These are phyloP conservation scores for Rhyzopertha dominica DNA, from an alignment of 1,140 invertebrate genomes.

Conservation along the genomic window DNA sequence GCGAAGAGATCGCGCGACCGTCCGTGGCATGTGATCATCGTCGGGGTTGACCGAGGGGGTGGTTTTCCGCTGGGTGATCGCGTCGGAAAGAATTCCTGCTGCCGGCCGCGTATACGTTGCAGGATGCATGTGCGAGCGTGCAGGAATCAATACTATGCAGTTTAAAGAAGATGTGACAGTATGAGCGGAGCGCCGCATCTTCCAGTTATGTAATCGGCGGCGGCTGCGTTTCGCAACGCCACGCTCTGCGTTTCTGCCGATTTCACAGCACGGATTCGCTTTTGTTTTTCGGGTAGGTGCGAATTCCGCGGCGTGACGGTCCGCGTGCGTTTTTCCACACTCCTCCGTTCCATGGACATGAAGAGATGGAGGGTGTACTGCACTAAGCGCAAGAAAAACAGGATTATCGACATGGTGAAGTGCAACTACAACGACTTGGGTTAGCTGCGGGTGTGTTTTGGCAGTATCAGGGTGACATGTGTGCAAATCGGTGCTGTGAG, in stretches of 20 bases:
- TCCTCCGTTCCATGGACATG: constrained; percentile 29
- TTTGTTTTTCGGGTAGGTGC: constrained; percentile 4
- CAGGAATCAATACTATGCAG: constrained; percentile 27
- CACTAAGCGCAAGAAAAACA: constrained; percentile 43
- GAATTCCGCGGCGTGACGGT: too few species aligned
- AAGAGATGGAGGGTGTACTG: constrained; percentile 44
- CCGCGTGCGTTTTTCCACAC: too few species aligned
- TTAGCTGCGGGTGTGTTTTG: constrained; percentile 5
- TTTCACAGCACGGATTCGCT: constrained; percentile 10
- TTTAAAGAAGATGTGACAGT: constrained; percentile 29
- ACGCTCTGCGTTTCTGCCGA: too few species aligned
- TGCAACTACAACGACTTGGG: constrained; percentile 23
- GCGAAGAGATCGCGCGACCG: too few species aligned
- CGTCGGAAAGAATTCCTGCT: constrained; percentile 4
- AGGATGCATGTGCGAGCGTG: constrained; percentile 18
- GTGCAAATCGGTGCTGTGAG: neutral
- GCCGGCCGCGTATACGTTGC: constrained; percentile 15
- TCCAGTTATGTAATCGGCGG: neutral
- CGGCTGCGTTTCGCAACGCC: too few species aligned
- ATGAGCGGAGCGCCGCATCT: constrained; percentile 6
- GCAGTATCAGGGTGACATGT: neutral
- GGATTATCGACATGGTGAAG: constrained; percentile 27
- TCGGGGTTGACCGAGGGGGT: neutral
- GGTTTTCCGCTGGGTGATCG: neutral
- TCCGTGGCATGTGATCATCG: too few species aligned